phyloP scores from a whole-genome alignment of 2,113 vertebrate genomes.

The Pterophyllum scalare region DNA sequence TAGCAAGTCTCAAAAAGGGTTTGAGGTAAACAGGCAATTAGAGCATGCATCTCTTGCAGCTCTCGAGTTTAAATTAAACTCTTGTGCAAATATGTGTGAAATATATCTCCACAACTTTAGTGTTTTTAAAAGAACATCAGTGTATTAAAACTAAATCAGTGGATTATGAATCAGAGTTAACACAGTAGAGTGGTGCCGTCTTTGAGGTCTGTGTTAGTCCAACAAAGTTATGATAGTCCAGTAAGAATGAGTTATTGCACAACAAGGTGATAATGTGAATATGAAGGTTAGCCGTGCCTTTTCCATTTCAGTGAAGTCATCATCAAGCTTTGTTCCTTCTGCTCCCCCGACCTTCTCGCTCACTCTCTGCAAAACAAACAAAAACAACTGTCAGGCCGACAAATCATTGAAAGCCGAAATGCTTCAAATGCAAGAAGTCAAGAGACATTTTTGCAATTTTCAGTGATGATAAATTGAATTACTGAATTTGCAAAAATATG shows the following conservation, averaged over 20 bases:
- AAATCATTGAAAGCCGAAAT: neutral
- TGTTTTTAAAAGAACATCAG: neutral
- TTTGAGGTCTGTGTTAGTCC: neutral
- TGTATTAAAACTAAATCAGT: neutral
- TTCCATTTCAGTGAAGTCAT: conserved; percentile 97
- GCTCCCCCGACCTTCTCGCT: conserved; percentile 97
- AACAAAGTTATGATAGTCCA: neutral
- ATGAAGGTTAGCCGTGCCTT: conserved; percentile 79
- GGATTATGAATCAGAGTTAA: neutral
- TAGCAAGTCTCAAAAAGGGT: neutral
- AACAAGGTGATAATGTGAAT: neutral
- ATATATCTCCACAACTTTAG: neutral
- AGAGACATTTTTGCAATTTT: neutral
- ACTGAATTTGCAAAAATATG: neutral
- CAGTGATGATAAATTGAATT: neutral
- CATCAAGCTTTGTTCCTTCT: conserved; percentile 95
- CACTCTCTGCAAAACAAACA: conserved; percentile 87
- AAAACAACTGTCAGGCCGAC: neutral
- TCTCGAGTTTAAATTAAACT: neutral
- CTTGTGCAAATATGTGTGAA: neutral
- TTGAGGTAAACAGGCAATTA: neutral
- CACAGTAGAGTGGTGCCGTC: neutral
- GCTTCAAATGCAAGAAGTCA: neutral
- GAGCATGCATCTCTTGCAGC: neutral
- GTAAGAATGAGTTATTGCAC: neutral